Evolutionary conservation across 2,888 invertebrate species (phyloP).

Genomic region (Epinotia ramella): DNA sequence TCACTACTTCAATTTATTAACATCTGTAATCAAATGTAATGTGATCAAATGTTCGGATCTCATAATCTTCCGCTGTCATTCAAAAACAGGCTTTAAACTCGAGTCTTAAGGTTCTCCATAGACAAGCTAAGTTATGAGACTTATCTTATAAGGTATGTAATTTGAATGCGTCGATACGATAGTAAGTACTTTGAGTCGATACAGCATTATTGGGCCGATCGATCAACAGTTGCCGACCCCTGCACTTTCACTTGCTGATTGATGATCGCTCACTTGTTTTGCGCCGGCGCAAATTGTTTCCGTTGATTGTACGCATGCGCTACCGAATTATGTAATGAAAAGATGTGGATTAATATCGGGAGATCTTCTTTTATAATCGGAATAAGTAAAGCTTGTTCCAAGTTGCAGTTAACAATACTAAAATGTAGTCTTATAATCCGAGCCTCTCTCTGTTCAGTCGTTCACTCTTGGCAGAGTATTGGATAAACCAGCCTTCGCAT

Average conservation of each 20-base stretch:
- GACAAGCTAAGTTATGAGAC: background rate
- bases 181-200: constrained; percentile 13
- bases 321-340: constrained; percentile 43
- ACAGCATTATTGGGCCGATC: constrained; percentile 32
- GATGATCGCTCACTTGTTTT: constrained; percentile 41
- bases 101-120: background rate
- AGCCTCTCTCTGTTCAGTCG: too few relatives aligned
- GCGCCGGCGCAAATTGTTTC: constrained; percentile 40
- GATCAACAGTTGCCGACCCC: constrained; percentile 41
- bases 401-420: background rate
- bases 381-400: background rate
- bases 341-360: background rate
- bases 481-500: too few relatives aligned
- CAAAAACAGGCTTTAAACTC: constrained; percentile 1
- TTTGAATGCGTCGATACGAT: constrained; percentile 4
- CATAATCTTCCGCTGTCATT: background rate
- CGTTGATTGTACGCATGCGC: constrained; percentile 43
- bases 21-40: constrained; percentile 37
- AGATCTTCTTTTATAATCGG: constrained; percentile 1
- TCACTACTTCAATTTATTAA: constrained; percentile 25
- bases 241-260: constrained; percentile 45
- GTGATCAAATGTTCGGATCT: constrained; percentile 34
- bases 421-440: background rate
- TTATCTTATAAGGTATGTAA: background rate
- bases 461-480: too few relatives aligned